Conservation (phyloP, 2,888 invertebrate species). For the Gisinianus flammeolus region DNA sequence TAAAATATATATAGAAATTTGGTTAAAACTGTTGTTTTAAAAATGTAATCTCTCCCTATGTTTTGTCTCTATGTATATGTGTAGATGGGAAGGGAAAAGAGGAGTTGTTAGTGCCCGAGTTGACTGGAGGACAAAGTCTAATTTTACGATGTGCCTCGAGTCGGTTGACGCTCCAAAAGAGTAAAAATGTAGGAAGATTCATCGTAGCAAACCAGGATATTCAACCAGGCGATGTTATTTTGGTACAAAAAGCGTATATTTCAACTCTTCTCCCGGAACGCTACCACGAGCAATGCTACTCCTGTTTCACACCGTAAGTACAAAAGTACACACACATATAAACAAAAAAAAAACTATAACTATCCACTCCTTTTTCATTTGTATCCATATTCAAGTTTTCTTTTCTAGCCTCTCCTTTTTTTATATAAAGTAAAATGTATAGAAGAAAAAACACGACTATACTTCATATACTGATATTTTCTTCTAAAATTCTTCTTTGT, state of each 20-base stretch:
- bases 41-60: no score
- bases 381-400: no score
- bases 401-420: no score
- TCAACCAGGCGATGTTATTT: slow-evolving; percentile 59
- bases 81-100: background rate
- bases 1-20: no score
- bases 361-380: no score
- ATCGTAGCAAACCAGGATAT: slow-evolving; percentile 59
- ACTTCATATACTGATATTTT: no score
- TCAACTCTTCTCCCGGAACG: slow-evolving; percentile 57
- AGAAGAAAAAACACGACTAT: no score
- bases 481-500: no score
- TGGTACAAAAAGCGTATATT: slow-evolving; percentile 59
- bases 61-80: background rate
- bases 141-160: slow-evolving; percentile 49
- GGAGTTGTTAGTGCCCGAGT: slow-evolving; percentile 41
- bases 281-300: slow-evolving; percentile 59
- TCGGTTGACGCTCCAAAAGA: slow-evolving; percentile 44
- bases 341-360: no score
- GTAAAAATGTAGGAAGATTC: slow-evolving; percentile 57
- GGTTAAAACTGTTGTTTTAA: no score
- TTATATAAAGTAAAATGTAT: no score
- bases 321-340: background rate
- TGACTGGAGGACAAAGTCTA: slow-evolving; percentile 51
- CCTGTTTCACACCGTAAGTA: slow-evolving; percentile 59